Base-by-base conservation (phyloP, 2,113 vertebrate genomes). In the Sigmodon hispidus region DNA sequence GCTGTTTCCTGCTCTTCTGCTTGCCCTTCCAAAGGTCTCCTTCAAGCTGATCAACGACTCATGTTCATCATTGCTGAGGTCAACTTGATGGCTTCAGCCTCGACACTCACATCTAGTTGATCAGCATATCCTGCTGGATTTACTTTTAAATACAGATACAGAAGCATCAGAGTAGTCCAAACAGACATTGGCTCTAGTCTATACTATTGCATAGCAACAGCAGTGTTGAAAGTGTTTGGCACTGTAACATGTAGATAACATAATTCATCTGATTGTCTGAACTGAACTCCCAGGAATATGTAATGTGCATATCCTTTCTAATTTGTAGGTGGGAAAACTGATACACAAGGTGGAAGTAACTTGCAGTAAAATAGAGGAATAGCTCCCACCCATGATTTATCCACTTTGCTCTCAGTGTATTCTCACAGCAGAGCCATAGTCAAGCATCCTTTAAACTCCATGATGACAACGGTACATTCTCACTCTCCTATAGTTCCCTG, bases 381-480 rank as follows among this genome's bases (percentile, higher is more conserved):
- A 0, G 12, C 22, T 17, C 19, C 34, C 29, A 29, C 2, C 2
- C 12, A 0, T 0, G 10, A 13, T 31, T 65, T 1, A 4, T 21
- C 7, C n/a, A 24, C 2, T 0, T 59, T 2, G 2, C 0, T 9
- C 7, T 11, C 31, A 29, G 29, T 6, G 34, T 40, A 1, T 13
- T 45, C 69, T 9, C 61, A 24, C 50, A 48, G 0, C 5, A 5
- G 12, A 45, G 40, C 19, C 40, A 45, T 55, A 61, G 7, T 29
- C 43, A 52, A 48, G n/a, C 10, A 8, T 6, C 22, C 5, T 2
- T 1, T 10, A 31, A 40, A 31, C 24, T 13, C 7, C 31, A 36
- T 15, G 24, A 2, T 2, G 2, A 52, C 40, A 55, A 40, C n/a
- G 31, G 24, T 31, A 0, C 0, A 0, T 24, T 45, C 48, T 7